phyloP scores from a whole-genome alignment of 2,797 vertebrate species.

The Artibeus lituratus region DNA sequence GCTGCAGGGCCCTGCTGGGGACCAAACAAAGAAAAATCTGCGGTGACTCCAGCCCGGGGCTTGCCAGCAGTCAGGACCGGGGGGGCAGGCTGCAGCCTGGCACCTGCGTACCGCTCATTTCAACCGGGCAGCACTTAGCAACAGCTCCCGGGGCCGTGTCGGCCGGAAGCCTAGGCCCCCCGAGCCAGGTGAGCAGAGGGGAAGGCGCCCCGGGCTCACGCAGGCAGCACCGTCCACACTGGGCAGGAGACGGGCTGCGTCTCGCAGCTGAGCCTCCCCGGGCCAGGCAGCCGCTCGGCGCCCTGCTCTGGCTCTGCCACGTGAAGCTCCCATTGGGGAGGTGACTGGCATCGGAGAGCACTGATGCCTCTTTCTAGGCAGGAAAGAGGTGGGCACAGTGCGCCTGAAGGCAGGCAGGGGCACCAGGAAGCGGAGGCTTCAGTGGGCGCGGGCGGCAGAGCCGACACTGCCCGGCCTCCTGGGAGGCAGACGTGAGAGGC shows the following conservation, averaged over 20 bases:
- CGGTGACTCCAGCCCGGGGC: neutral
- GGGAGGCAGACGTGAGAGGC: neutral
- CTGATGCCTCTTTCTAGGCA: neutral
- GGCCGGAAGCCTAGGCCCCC: neutral
- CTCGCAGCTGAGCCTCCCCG: constrained; percentile 47
- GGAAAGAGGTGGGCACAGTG: rapidly evolving
- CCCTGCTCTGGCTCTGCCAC: neutral
- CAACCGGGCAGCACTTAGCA: neutral
- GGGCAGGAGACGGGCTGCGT: constrained; percentile 40
- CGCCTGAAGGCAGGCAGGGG: neutral
- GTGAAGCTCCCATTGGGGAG: neutral
- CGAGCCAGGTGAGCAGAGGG: neutral
- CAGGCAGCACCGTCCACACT: neutral
- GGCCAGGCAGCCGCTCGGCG: neutral
- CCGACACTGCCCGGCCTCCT: neutral
- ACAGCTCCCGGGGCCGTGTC: neutral
- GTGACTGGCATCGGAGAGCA: neutral
- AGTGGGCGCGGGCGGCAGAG: neutral
- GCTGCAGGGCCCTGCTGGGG: neutral
- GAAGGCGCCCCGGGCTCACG: neutral
- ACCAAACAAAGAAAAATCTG: neutral
- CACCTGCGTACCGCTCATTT: neutral
- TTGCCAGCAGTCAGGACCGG: neutral
- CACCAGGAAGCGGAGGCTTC: neutral
- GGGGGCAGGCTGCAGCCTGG: neutral